Base-by-base conservation (phyloP, 30 jellyfish, hydroid and myxozoan species). In the Turritopsis dohrnii region DNA sequence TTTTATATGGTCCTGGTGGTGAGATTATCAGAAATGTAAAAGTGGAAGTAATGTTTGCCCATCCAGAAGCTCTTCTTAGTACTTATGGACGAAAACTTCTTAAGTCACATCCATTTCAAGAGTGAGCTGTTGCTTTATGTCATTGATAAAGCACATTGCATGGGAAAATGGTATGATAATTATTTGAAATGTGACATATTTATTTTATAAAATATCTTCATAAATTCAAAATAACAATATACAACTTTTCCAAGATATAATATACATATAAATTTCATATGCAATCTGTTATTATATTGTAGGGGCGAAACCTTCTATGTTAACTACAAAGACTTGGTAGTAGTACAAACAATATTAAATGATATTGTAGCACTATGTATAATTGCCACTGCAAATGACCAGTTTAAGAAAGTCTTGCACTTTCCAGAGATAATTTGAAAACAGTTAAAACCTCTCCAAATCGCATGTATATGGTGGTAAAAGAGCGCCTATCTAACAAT, bases 141-240 rank as follows among this genome's bases (percentile, higher is more conserved):
- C 18, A 25, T 66, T 66, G 76, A 66, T 66, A 17, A 66, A 66
- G 76, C 76, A 66, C 76, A 66, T 66, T 66, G 76, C 76, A 66
- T 66, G 28, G 76, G 17, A 66, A 3, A 3, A 25, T 22, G 76
- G 76, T 66, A 66, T n/a, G 76, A 22, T 66, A n/a, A n/a, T 54
- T 54, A 16, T 54, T 18, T 54, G 21, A 54, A 54, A 54, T 54
- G 19, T 54, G 21, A 16, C 19, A 54, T 54, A 21, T 54, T 54
- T n/a, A n/a, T n/a, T n/a, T n/a, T n/a, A n/a, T n/a, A n/a, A n/a
- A n/a, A n/a, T n/a, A n/a, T n/a, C n/a, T n/a, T n/a, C n/a, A n/a
- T n/a, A n/a, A n/a, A n/a, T n/a, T n/a, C n/a, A 41, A 41, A 41
- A 3, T 41, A 41, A 41, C 60, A 41, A 5, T 3, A 41, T 41